phyloP scores from a whole-genome alignment of 2,797 vertebrate species.

The Catostomus latipinnis region DNA sequence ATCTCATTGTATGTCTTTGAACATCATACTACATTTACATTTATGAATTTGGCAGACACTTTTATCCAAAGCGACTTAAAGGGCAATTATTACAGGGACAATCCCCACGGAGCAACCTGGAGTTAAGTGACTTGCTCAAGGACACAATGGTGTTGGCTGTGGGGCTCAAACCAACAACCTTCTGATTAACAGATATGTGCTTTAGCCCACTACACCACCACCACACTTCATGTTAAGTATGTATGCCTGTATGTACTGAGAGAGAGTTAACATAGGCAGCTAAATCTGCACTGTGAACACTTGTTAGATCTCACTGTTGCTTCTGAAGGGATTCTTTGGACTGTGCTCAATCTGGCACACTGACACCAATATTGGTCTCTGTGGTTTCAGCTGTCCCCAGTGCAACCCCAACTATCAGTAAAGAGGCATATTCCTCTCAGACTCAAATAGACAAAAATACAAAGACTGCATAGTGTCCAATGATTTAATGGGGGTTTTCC shows the following conservation, averaged over 20 bases:
- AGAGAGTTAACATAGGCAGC: neutral
- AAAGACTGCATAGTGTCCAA: neutral
- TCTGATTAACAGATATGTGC: too few relatives aligned
- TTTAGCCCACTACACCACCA: too few relatives aligned
- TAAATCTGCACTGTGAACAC: conserved; percentile 26
- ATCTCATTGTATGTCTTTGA: neutral
- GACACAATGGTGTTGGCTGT: too few relatives aligned
- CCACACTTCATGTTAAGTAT: neutral
- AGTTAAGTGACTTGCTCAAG: too few relatives aligned
- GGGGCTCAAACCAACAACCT: too few relatives aligned
- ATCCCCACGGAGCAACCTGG: too few relatives aligned
- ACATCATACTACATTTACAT: neutral
- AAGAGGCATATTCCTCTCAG: conserved; percentile 1
- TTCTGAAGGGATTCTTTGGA: conserved; percentile 27
- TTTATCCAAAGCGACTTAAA: too few relatives aligned
- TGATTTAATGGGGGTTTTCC: neutral
- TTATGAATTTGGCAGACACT: too few relatives aligned
- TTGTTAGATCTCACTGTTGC: conserved; percentile 15
- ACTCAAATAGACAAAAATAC: conserved; percentile 1
- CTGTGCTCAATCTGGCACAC: conserved; percentile 14
- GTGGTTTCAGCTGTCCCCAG: conserved; percentile 37
- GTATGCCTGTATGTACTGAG: neutral
- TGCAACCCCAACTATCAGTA: conserved; percentile 15
- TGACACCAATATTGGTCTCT: conserved; percentile 20
- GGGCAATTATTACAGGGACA: too few relatives aligned